These are phyloP conservation scores for Molossus alvarezi DNA, from an alignment of 2,797 vertebrate species.

Conservation along the genomic window DNA sequence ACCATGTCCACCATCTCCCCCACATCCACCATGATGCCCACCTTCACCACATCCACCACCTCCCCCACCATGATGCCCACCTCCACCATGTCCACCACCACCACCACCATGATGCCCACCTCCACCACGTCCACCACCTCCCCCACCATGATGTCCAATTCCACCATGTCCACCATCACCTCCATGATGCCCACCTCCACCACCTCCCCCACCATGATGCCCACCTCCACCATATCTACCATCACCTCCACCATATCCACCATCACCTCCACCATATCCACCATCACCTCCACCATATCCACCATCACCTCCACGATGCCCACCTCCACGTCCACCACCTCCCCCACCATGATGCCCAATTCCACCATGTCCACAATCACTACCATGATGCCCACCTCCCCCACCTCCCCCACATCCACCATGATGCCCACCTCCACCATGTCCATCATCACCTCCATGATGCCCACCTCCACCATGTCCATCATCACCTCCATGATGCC, in stretches of 20 bases:
- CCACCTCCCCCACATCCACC: not conserved
- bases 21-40: no score
- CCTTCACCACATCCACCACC: no score
- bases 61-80: not conserved
- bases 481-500: not conserved
- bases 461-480: rapidly evolving
- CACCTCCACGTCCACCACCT: not conserved
- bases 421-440: not conserved
- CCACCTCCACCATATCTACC: not conserved
- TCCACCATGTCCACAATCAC: no score
- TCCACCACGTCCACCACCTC: not conserved
- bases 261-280: not conserved
- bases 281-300: not conserved
- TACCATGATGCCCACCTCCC: no score
- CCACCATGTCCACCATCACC: not conserved
- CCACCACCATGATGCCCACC: not conserved
- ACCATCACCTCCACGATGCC: rapidly evolving
- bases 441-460: not conserved
- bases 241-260: not conserved
- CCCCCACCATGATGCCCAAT: not conserved
- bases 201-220: no score
- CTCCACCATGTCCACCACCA: not conserved
- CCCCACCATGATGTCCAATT: not conserved
- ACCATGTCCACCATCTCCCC: no score
- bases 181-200: rapidly evolving